Base-by-base conservation (phyloP, 2,888 invertebrate species). In the Drosophila macrospina region DNA sequence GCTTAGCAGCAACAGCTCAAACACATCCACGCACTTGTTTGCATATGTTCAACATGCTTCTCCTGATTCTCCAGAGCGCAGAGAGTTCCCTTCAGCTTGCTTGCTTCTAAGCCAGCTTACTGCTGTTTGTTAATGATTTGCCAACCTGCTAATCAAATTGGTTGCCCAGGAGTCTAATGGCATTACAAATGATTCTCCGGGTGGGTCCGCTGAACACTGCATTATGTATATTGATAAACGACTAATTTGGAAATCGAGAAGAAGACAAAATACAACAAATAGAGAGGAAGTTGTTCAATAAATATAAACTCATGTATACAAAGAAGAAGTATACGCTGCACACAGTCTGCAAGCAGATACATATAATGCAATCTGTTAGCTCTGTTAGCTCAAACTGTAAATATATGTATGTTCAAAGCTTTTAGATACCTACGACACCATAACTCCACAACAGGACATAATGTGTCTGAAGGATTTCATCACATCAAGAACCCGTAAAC, bases 21-120 rank as follows among this genome's bases (percentile, higher is more conserved):
- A 55, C 78, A 78, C 74, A 69, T 78, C 71, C 80, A 60, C 62
- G 66, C 79, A 72, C 73, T 88, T 82, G 81, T 87, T 88, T 88
- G 88, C 82, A 83, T 83, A 88, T 83, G 82, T 83, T 87, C 75
- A 85, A 87, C 88, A 82, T 78, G 82, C 47, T 68, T 47, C 44
- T 62, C 13, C 16, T 5, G 6, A 7, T 15, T 15, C 16, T 16
- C 36, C 36, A 3, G 3, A 13, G 4, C 15, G 8, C 13, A 0
- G 7, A 36, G 15, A 15, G 15, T 16, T 1, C 10, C 39, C 10
- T 39, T 6, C 5, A 39, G 8, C 10, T 16, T 16, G 6, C 15
- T 37, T n/a, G 47, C 16, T 6, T 41, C 51, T 32, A 28, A 26
- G 55, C 37, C 41, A 20, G 55, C 71, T 71, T 74, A 71, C 56